phyloP scores from a whole-genome alignment of 1,140 invertebrate species.

The Drosophila ficusphila region DNA sequence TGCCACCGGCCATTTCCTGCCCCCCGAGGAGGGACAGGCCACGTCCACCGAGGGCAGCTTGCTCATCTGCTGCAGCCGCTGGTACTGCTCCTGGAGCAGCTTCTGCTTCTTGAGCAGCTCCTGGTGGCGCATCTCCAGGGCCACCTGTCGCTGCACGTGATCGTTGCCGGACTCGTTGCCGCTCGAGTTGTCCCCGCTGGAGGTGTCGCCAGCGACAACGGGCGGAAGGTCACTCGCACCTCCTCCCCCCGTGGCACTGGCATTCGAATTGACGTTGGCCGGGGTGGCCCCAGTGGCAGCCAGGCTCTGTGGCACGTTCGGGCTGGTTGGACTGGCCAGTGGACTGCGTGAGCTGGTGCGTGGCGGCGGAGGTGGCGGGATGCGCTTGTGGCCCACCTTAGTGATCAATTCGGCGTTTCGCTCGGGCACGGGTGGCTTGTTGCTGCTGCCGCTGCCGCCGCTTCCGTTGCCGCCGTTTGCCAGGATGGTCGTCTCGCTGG shows the following conservation, averaged over 20 bases:
- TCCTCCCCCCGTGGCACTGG: not conserved
- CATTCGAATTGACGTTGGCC: slow-evolving; percentile 7
- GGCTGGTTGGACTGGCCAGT: slow-evolving; percentile 90
- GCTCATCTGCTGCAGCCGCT: slow-evolving; percentile 92
- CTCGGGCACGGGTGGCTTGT: slow-evolving; percentile 91
- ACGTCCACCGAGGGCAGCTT: slow-evolving; percentile 88
- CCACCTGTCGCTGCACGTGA: slow-evolving; percentile 87
- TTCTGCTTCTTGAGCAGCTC: slow-evolving; percentile 94
- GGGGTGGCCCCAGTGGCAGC: slow-evolving; percentile 23
- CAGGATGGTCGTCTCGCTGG: not conserved
- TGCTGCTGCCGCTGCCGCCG: slow-evolving; percentile 62
- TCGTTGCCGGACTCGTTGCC: slow-evolving; percentile 90
- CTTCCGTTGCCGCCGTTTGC: slow-evolving; percentile 16
- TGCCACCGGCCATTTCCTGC: slow-evolving; percentile 60
- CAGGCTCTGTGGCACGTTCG: slow-evolving; percentile 86
- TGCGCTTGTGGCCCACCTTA: slow-evolving; percentile 88
- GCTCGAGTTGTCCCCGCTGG: slow-evolving; percentile 78
- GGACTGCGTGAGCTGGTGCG: slow-evolving; percentile 92
- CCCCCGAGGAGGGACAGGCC: slow-evolving; percentile 75
- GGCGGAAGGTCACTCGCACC: slow-evolving; percentile 4
- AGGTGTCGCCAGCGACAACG: slow-evolving; percentile 36
- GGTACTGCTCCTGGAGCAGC: slow-evolving; percentile 94
- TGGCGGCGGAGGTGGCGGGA: slow-evolving; percentile 94
- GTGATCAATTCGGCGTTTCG: slow-evolving; percentile 89
- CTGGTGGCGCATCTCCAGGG: slow-evolving; percentile 93